A percentile compares a stretch with the other conserved stretches of the same genome.
Evolutionary conservation across 2,113 vertebrate species (phyloP).

Genomic region (Austrofundulus limnaeus): DNA sequence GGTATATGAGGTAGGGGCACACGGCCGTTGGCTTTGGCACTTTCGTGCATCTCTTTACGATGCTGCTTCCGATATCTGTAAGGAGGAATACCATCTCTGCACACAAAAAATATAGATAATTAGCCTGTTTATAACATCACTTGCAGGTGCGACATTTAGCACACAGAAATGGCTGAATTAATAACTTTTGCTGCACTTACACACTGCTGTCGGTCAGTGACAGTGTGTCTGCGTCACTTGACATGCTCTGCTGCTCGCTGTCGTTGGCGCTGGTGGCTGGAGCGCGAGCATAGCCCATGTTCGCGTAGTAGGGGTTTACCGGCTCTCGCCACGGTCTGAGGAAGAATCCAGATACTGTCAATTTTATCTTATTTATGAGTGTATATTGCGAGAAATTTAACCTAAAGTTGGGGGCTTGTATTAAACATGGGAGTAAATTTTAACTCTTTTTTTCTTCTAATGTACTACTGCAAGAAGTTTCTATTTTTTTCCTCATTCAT

Average conservation of each 20-base stretch:
- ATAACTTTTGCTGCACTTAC: conserved; percentile 74
- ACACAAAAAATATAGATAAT: conserved; percentile 14
- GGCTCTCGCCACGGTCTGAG: conserved; percentile 89
- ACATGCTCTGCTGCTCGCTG: conserved; percentile 99
- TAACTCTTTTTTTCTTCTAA: no score
- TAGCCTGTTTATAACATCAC: background rate
- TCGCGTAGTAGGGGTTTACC: conserved; percentile 93
- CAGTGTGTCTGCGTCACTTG: conserved; percentile 95
- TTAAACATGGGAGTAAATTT: no score
- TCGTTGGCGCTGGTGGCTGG: conserved; percentile 96
- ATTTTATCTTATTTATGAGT: no score
- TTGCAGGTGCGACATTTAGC: background rate
- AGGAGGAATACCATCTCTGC: conserved; percentile 94
- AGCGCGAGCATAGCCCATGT: conserved; percentile 91
- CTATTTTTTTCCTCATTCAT: no score
- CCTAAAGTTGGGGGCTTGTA: no score
- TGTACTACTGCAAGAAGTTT: no score
- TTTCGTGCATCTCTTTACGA: conserved; percentile 98
- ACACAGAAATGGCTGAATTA: background rate
- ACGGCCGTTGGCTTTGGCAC: conserved; percentile 96
- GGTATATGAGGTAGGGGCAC: conserved; percentile 99
- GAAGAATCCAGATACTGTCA: background rate
- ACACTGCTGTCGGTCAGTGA: conserved; percentile 96
- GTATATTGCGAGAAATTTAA: no score
- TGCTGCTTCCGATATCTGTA: conserved; percentile 94